Evolutionary conservation across 2,888 invertebrate species (phyloP), one percentile per base, ranked within the genome.

Genomic region (Megaustenia siamemsis): DNA sequence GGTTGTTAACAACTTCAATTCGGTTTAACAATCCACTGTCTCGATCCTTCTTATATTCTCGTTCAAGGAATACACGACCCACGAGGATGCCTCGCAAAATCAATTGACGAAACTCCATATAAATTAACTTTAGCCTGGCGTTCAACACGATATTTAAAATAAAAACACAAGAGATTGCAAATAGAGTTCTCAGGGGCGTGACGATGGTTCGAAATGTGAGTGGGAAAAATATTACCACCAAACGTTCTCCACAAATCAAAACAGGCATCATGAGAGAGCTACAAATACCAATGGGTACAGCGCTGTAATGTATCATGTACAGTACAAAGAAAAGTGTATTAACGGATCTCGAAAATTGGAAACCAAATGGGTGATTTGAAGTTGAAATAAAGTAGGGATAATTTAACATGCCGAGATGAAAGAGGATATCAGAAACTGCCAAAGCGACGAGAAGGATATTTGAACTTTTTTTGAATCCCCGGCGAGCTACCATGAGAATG

Each of bases 401-500:
- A 40, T 78, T 78, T 18, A 18, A 66, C 1, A 78, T 24, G 18
- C 78, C 78, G 6, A 28, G 1, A 6, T 40, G 69, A 24, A 69
- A 40, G 2, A 40, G 1, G 21, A 81, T 43, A 43, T 53, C 81
- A 10, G 81, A 18, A 1, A 81, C n/a, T 6, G 81, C 81, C 56
- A 81, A n/a, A 3, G 35, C 28, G 3, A 71, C 15, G 1, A 81
- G n/a, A 0, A 81, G 53, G 18, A 81, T 71, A 18, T 81, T 81
- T 1, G 81, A 81, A 68, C 71, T 35, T 53, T 81, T 81, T 1
- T 35, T 38, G 18, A 81, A 38, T 0, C 81, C 81, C 12, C 71
- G 71, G 35, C 21, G 69, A 3, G 24, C 15, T 21, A 81, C 18
- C 0, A 81, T 38, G 12, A 38, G 12, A 8, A 81, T 38, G 53